Conservation (phyloP, 1,140 invertebrate species). For the Centruroides sculpturatus region DNA sequence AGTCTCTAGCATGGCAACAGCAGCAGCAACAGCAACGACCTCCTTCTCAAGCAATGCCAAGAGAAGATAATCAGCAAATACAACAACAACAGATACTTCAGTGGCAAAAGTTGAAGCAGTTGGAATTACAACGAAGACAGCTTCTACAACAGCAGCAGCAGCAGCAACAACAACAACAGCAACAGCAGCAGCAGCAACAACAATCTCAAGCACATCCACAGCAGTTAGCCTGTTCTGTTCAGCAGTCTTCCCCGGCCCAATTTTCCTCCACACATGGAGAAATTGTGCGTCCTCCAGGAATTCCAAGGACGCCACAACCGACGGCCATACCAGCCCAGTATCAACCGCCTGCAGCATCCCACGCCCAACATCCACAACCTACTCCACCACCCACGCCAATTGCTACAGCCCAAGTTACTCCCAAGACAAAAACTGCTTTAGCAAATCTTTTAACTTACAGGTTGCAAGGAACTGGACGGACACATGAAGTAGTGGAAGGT, state of each 20-base stretch:
- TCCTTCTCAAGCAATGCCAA: not conserved
- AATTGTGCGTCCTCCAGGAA: slow-evolving; percentile 1
- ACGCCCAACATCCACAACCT: slow-evolving; percentile 32
- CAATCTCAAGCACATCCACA: not conserved
- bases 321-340: slow-evolving; percentile 24
- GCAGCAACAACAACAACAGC: slow-evolving; percentile 20
- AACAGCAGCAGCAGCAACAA: slow-evolving; percentile 20
- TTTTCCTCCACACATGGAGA: slow-evolving; percentile 7
- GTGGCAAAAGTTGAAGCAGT: slow-evolving; percentile 11
- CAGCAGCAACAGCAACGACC: too few relatives aligned
- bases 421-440: slow-evolving; percentile 86
- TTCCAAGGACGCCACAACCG: slow-evolving; percentile 8
- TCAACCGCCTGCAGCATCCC: slow-evolving; percentile 28
- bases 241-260: not conserved
- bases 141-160: slow-evolving; percentile 18
- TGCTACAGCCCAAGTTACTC: slow-evolving; percentile 64
- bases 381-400: slow-evolving; percentile 23
- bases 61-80: slow-evolving; percentile 15
- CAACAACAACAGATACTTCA: slow-evolving; percentile 22
- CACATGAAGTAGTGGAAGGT: too few relatives aligned
- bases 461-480: slow-evolving; percentile 40
- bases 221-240: not conserved
- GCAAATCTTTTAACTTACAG: slow-evolving; percentile 86
- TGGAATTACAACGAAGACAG: slow-evolving; percentile 12
- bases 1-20: not conserved